phyloP scores from a whole-genome alignment of 2,113 vertebrate species.

The Pluvianellus socialis region DNA sequence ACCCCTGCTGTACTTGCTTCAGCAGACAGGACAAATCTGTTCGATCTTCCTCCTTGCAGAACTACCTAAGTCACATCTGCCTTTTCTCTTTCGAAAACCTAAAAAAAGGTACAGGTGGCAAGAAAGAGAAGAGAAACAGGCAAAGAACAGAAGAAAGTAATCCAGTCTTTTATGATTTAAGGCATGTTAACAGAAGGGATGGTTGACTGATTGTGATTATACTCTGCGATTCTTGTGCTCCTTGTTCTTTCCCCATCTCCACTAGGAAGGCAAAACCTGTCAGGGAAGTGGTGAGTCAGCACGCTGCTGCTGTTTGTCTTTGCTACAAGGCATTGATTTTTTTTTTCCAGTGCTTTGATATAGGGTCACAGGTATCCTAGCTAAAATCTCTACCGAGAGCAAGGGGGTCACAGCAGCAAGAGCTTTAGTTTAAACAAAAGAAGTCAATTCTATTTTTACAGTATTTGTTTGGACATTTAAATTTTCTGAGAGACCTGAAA shows the following conservation, averaged over 20 bases:
- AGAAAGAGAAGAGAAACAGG: not conserved
- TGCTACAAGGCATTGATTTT: constrained; percentile 50
- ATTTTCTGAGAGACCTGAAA: not conserved
- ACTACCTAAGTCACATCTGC: not conserved
- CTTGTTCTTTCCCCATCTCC: not conserved
- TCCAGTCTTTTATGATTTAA: constrained; percentile 20
- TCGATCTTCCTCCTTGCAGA: not conserved
- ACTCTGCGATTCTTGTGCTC: not conserved
- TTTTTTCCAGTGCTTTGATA: not conserved
- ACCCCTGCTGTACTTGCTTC: not conserved
- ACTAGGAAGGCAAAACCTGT: constrained; percentile 1
- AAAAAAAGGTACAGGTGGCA: not conserved
- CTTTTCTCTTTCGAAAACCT: not conserved
- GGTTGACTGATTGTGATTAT: constrained; percentile 5
- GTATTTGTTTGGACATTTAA: not conserved
- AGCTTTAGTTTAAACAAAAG: constrained; percentile 6
- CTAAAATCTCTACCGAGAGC: constrained; percentile 38
- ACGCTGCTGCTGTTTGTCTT: constrained; percentile 32
- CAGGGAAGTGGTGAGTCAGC: constrained; percentile 45
- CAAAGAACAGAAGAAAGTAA: not conserved
- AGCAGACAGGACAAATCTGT: not conserved
- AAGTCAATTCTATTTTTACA: not conserved
- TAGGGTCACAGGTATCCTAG: not conserved
- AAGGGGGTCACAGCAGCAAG: not conserved
- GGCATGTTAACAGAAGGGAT: constrained; percentile 18